phyloP scores from a whole-genome alignment of 2,113 vertebrate genomes.

The Clarias batrachus region DNA sequence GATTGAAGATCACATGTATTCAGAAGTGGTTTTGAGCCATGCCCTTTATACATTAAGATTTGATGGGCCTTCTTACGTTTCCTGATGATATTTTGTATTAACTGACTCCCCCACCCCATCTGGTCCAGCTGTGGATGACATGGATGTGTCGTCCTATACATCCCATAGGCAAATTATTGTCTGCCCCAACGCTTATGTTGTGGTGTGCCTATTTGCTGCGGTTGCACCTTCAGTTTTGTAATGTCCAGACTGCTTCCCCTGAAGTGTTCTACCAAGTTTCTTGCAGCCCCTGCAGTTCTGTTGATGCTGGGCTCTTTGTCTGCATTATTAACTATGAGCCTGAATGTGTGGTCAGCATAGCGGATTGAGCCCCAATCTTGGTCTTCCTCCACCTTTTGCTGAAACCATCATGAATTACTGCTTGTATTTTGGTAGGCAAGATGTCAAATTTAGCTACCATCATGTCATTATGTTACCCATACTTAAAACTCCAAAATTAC shows the following conservation, averaged over 20 bases:
- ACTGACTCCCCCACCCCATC: no score
- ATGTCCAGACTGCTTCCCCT: conserved; percentile 32
- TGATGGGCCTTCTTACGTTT: no score
- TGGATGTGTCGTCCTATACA: no score
- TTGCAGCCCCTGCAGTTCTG: conserved; percentile 26
- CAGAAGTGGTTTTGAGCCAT: no score
- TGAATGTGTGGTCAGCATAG: conserved; percentile 27
- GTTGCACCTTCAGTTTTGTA: conserved; percentile 28
- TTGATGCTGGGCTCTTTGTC: conserved; percentile 29
- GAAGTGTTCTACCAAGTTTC: background rate
- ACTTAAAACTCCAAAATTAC: no score
- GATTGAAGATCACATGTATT: no score
- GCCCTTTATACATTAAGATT: no score
- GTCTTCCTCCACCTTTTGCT: conserved; percentile 31
- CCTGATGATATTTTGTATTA: no score
- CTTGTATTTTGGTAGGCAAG: conserved; percentile 17
- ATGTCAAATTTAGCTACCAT: conserved; percentile 34
- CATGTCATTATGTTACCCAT: no score
- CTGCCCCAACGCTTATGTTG: background rate
- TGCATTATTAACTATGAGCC: background rate
- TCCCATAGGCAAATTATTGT: no score
- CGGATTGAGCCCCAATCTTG: background rate
- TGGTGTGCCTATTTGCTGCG: conserved; percentile 19
- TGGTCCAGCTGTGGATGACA: no score
- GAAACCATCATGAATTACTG: conserved; percentile 40